A percentile compares a stretch with the other conserved stretches of the same genome.
Conservation (phyloP, 2,797 vertebrate genomes). For the Galago senegalensis region DNA sequence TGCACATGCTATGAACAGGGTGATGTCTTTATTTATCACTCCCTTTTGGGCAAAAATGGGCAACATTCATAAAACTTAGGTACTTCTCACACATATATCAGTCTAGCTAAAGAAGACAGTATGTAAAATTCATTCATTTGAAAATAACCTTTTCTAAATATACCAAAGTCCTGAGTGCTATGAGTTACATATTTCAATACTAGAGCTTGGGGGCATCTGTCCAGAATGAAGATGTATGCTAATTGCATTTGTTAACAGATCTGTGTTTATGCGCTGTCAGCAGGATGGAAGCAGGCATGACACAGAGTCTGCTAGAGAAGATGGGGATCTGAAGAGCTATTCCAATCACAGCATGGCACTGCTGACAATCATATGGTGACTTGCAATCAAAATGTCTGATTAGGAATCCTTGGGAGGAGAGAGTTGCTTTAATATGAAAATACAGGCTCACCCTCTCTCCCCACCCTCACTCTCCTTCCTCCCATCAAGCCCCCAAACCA, state of each 20-base stretch:
- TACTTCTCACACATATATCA: neutral
- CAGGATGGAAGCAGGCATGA: neutral
- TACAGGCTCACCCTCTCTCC: neutral
- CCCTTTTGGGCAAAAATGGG: neutral
- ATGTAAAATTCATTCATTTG: neutral
- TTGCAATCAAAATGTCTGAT: conserved; percentile 62
- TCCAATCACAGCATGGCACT: conserved; percentile 28
- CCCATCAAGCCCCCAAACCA: neutral
- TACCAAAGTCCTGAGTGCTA: neutral
- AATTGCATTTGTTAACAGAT: conserved; percentile 37
- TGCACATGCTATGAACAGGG: neutral
- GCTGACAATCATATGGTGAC: neutral
- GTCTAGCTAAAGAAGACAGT: neutral
- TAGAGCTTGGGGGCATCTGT: neutral
- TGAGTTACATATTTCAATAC: neutral
- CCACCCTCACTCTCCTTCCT: neutral
- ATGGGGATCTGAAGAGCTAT: neutral
- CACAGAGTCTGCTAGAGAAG: neutral
- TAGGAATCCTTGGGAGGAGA: neutral
- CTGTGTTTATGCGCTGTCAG: neutral
- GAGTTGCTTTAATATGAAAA: conserved; percentile 48
- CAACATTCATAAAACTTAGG: conserved; percentile 7
- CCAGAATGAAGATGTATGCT: neutral
- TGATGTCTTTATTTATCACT: neutral
- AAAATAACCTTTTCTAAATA: neutral